A percentile compares a stretch with the other conserved stretches of the same genome.
phyloP scores from a whole-genome alignment of 2,113 vertebrate genomes.

The Hyla sarda region DNA sequence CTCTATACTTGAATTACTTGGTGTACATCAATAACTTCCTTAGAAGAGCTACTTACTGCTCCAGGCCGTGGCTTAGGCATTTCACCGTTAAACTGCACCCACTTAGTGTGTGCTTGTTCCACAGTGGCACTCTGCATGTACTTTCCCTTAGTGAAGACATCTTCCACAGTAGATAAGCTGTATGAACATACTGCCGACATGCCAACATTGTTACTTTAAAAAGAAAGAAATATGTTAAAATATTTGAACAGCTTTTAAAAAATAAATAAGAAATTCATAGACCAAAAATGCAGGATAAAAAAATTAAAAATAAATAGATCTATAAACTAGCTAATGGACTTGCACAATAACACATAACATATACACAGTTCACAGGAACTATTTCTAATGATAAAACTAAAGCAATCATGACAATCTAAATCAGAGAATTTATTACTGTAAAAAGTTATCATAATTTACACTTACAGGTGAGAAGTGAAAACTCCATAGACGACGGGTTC shows the following conservation, averaged over 20 bases:
- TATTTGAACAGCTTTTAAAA: not conserved
- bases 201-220: conserved; percentile 88
- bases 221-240: not conserved
- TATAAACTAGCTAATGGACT: too few relatives aligned
- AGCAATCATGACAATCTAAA: too few relatives aligned
- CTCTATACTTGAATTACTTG: too few relatives aligned
- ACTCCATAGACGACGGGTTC: conserved; percentile 91
- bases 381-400: too few relatives aligned
- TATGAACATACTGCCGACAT: conserved; percentile 94
- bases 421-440: too few relatives aligned
- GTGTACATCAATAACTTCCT: not conserved
- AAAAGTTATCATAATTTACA: conserved; percentile 44
- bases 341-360: too few relatives aligned
- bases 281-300: too few relatives aligned
- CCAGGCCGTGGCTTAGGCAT: conserved; percentile 89
- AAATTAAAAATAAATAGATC: too few relatives aligned
- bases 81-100: conserved; percentile 89
- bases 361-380: too few relatives aligned
- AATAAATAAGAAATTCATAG: not conserved
- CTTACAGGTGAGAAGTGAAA: conserved; percentile 94
- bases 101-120: conserved; percentile 94
- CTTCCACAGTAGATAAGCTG: conserved; percentile 83
- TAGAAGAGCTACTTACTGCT: conserved; percentile 77
- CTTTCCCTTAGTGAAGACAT: conserved; percentile 91
- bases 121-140: conserved; percentile 97